Evolutionary conservation across 2,888 invertebrate species (phyloP).

Genomic region (Drosophila kanekoi): DNA sequence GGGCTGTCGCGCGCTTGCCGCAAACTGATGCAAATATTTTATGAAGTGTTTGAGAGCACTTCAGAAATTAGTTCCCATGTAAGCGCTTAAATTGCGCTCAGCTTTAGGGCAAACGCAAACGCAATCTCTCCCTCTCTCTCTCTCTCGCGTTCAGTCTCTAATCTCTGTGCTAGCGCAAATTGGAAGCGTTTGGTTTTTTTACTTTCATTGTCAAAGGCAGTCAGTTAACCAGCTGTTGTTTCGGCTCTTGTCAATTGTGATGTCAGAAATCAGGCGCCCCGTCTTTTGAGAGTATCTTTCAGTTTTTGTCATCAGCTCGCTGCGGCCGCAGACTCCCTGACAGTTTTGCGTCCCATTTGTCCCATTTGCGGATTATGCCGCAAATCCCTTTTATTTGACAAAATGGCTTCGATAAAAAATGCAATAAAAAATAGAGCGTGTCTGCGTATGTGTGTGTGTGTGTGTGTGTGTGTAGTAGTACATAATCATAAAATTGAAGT

Average conservation of each 20-base stretch:
- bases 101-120: conserved; percentile 11
- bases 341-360: conserved; percentile 28
- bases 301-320: conserved; percentile 57
- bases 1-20: conserved; percentile 64
- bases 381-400: conserved; percentile 78
- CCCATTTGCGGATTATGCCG: conserved; percentile 73
- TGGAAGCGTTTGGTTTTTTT: conserved; percentile 52
- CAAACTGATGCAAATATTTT: conserved; percentile 81
- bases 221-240: conserved; percentile 71
- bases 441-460: conserved; percentile 2
- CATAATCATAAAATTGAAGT: conserved; percentile 67
- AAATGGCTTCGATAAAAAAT: conserved; percentile 75
- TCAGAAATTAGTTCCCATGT: conserved; percentile 84
- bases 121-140: conserved; percentile 6
- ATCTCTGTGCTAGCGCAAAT: conserved; percentile 62
- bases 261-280: conserved; percentile 73
- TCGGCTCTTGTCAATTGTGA: conserved; percentile 74
- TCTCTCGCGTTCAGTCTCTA: conserved; percentile 34
- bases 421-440: conserved; percentile 18
- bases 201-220: conserved; percentile 42
- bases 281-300: conserved; percentile 29
- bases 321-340: conserved; percentile 50
- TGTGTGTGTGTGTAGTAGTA: conserved; percentile 29
- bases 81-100: conserved; percentile 68
- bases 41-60: conserved; percentile 83